Conservation (phyloP, 2,797 vertebrate species). For the Sparidentex hasta region DNA sequence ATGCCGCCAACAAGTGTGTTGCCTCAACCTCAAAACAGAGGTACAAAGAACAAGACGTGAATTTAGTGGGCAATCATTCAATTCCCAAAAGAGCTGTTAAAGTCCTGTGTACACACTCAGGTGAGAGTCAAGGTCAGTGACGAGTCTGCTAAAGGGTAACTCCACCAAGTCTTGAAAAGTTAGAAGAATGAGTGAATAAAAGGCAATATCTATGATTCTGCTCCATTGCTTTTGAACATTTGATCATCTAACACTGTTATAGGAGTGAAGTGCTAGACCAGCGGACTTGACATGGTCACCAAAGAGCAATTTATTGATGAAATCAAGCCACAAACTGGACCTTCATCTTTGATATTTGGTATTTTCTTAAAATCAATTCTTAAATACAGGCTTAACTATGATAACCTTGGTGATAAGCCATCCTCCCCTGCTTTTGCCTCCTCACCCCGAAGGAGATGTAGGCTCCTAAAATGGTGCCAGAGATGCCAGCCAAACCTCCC, state of each 20-base stretch:
- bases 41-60: not conserved
- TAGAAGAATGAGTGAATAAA: too few relatives aligned
- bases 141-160: not conserved
- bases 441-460: conserved; percentile 92
- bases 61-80: conserved; percentile 9
- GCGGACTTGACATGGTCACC: not conserved
- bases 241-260: too few relatives aligned
- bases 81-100: not conserved
- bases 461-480: conserved; percentile 88
- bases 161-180: too few relatives aligned
- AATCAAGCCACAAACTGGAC: not conserved
- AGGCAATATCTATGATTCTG: too few relatives aligned
- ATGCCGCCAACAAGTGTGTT: conserved; percentile 89
- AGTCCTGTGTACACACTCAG: not conserved
- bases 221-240: too few relatives aligned
- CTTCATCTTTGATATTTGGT: not conserved
- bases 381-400: not conserved
- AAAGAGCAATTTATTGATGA: not conserved
- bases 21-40: conserved; percentile 83
- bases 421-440: not conserved
- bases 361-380: not conserved
- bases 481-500: conserved; percentile 89
- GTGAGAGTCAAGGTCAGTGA: not conserved
- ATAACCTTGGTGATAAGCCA: not conserved
- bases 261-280: too few relatives aligned